These are phyloP conservation scores for Blomia tropicalis DNA, from an alignment of 2,888 invertebrate species.

Conservation along the genomic window DNA sequence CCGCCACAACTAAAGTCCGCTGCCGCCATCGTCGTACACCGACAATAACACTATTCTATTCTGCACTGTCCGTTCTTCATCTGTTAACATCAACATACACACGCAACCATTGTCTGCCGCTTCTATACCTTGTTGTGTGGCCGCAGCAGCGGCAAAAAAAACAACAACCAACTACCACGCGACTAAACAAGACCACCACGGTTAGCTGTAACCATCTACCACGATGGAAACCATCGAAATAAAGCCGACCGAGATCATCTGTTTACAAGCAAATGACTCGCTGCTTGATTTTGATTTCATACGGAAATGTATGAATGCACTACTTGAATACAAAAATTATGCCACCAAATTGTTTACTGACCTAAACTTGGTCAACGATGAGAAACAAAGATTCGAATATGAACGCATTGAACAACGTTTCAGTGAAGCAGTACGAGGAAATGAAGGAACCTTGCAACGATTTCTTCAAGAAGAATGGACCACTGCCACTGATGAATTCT, in stretches of 20 bases:
- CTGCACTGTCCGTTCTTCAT: background rate
- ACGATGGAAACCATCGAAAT: conserved; percentile 17
- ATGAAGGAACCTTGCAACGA: conserved; percentile 5
- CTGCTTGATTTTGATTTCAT: conserved; percentile 3
- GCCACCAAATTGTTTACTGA: background rate
- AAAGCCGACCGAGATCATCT: conserved; percentile 15
- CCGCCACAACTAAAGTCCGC: background rate
- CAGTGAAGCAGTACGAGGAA: conserved; percentile 1
- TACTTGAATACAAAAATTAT: conserved; percentile 15
- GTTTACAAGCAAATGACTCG: conserved; percentile 12
- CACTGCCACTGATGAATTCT: conserved; percentile 1
- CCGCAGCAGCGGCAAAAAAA: conserved; percentile 1
- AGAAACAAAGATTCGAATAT: conserved; percentile 3
- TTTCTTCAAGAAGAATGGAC: conserved; percentile 12
- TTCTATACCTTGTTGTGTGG: background rate
- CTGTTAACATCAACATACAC: background rate
- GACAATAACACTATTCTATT: background rate
- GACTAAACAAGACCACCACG: background rate
- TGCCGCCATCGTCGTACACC: too few species aligned
- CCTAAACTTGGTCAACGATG: background rate
- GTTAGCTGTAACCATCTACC: background rate
- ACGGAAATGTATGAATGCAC: conserved; percentile 11
- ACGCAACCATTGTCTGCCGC: background rate
- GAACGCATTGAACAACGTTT: conserved; percentile 12
- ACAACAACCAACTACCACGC: background rate